Evolutionary conservation across 1,140 invertebrate genomes (phyloP).

Genomic region (Drosophila rhopaloa): DNA sequence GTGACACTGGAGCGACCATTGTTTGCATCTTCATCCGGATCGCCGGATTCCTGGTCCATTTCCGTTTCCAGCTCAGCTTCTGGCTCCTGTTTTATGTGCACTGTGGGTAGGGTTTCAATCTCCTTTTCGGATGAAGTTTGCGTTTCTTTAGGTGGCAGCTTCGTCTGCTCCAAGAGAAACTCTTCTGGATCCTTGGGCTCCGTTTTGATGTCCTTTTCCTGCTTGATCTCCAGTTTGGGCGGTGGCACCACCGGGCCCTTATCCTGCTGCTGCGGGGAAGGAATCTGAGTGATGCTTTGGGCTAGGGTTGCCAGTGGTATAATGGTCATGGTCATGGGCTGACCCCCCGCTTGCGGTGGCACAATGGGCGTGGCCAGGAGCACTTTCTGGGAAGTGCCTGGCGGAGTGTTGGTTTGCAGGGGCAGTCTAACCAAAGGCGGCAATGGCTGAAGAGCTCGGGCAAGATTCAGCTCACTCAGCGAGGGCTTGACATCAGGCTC

Average conservation of each 20-base stretch:
- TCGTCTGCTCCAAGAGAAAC: background rate
- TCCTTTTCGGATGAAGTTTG: background rate
- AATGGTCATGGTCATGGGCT: constrained; percentile 79
- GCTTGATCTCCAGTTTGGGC: constrained; percentile 74
- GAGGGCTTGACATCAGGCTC: constrained; percentile 60
- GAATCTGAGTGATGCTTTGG: constrained; percentile 63
- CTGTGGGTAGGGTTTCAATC: background rate
- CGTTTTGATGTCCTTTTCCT: constrained; percentile 65
- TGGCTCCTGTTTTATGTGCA: constrained; percentile 32
- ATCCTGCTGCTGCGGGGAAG: constrained; percentile 17
- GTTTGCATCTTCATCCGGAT: constrained; percentile 60
- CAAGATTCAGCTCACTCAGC: constrained; percentile 45
- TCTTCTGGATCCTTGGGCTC: constrained; percentile 57
- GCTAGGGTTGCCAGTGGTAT: constrained; percentile 74
- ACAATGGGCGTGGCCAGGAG: constrained; percentile 77
- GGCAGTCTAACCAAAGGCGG: constrained; percentile 57
- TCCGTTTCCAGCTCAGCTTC: constrained; percentile 3
- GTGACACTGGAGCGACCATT: constrained; percentile 68
- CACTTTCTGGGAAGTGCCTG: constrained; percentile 73
- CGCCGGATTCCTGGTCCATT: constrained; percentile 18
- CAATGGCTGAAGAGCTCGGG: constrained; percentile 38
- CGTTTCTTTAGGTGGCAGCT: background rate
- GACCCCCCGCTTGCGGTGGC: constrained; percentile 42
- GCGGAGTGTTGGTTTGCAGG: constrained; percentile 46
- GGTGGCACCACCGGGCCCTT: constrained; percentile 54